Evolutionary conservation across 1,140 invertebrate genomes (phyloP), one percentile per base, ranked within the genome.

Genomic region (Panulirus ornatus): DNA sequence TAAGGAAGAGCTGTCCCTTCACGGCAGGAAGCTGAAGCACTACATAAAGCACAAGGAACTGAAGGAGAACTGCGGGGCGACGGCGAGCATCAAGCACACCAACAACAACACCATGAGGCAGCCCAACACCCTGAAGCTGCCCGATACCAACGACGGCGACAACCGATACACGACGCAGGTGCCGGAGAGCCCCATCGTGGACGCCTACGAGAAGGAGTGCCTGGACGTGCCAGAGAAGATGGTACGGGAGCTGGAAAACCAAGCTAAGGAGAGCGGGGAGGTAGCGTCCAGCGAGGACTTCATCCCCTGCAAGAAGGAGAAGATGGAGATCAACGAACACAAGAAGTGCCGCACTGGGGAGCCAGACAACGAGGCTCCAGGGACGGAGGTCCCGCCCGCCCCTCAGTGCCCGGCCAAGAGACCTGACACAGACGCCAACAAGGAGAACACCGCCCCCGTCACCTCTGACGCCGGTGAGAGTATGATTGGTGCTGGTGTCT

Each of bases 231-330:
- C 91, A 0, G 89, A 88, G 22, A 94, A 94, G 81, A 94, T 93
- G 84, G 93, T 94, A 71, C 93, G 93, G 42, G 94, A 94, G 91
- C 93, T 94, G 88, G 93, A 94, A 84, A 93, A 93, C 40, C 81
- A 91, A 40, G 81, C 79, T 30, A 88, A 84, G 81, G 85, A 84
- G 19, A 83, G 51, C 42, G 36, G 93, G 90, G 94, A 94, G 86
- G 93, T 94, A 22, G 54, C n/a, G 5, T 16, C 42, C 14, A 54
- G 27, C 2, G 90, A 91, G 19, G 90, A 91, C 40, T 93, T 93
- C 3, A 92, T 94, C 76, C 93, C 93, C 16, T 93, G 93, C 70
- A 94, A 94, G 91, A 94, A 94, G 91, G 94, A 94, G 88, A 94
- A 94, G 89, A 93, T 93, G 87, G 94, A 94, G 73, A 92, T 93